Evolutionary conservation across 1,140 invertebrate genomes (phyloP).

Genomic region (Melanaphis sacchari): DNA sequence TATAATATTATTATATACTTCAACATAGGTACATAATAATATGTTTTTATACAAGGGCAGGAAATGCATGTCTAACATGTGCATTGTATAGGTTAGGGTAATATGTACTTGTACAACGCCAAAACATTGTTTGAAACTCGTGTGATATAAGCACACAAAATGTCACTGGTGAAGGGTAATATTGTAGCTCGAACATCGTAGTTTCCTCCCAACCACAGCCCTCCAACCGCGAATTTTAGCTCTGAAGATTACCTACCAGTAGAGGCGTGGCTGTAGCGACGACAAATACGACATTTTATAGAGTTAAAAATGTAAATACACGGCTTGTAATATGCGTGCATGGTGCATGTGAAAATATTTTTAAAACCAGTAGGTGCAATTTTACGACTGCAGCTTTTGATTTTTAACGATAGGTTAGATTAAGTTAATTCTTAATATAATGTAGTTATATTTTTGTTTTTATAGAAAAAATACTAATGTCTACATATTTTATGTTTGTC

Average conservation of each 20-base stretch:
- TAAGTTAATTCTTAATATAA: too few species aligned
- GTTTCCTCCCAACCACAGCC: background rate
- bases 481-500: too few species aligned
- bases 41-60: background rate
- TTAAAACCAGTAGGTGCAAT: too few species aligned
- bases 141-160: background rate
- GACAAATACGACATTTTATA: background rate
- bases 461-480: too few species aligned
- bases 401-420: too few species aligned
- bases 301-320: too few species aligned
- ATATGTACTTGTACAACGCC: background rate
- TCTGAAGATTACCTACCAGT: background rate
- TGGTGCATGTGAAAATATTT: too few species aligned
- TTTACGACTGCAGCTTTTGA: too few species aligned
- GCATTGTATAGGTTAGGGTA: too few species aligned
- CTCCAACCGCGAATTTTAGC: background rate
- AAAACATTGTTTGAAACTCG: slow-evolving; percentile 6
- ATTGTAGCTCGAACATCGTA: background rate
- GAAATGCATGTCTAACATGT: background rate
- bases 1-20: too few species aligned
- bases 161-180: background rate
- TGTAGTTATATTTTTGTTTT: too few species aligned
- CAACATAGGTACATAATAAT: background rate
- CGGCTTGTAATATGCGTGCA: too few species aligned
- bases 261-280: background rate